A percentile compares a stretch with the other conserved stretches of the same genome.
These are phyloP conservation scores for Excalfactoria chinensis DNA, from an alignment of 2,113 vertebrate species.

Conservation along the genomic window DNA sequence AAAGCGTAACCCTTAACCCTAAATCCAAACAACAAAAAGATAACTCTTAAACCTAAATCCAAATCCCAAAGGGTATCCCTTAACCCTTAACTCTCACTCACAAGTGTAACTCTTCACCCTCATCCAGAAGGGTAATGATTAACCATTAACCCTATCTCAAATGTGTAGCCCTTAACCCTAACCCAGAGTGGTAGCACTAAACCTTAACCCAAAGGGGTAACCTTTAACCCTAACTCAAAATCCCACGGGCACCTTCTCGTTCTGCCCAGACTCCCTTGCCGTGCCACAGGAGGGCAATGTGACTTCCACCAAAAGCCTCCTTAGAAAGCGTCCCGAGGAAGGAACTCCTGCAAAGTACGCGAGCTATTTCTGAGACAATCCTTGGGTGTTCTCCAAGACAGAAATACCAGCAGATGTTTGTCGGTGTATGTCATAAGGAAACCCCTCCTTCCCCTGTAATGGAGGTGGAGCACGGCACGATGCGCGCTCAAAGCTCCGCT, in stretches of 20 bases:
- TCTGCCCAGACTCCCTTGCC: not conserved
- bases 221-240: too few relatives aligned
- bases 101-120: too few relatives aligned
- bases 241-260: not conserved
- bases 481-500: not conserved
- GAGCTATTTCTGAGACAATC: not conserved
- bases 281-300: conserved; percentile 28
- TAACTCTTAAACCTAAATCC: too few relatives aligned
- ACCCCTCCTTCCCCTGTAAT: not conserved
- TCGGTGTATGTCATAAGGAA: not conserved
- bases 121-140: too few relatives aligned
- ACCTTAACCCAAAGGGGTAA: too few relatives aligned
- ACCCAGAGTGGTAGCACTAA: too few relatives aligned
- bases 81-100: too few relatives aligned
- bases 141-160: too few relatives aligned
- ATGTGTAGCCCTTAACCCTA: too few relatives aligned
- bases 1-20: too few relatives aligned
- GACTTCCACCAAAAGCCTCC: not conserved
- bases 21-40: too few relatives aligned
- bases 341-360: not conserved
- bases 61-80: too few relatives aligned
- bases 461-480: rapidly evolving
- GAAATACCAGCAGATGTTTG: not conserved
- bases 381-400: not conserved
- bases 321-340: not conserved